Conservation (phyloP, 2,888 invertebrate genomes). For the Sympetrum striolatum region DNA sequence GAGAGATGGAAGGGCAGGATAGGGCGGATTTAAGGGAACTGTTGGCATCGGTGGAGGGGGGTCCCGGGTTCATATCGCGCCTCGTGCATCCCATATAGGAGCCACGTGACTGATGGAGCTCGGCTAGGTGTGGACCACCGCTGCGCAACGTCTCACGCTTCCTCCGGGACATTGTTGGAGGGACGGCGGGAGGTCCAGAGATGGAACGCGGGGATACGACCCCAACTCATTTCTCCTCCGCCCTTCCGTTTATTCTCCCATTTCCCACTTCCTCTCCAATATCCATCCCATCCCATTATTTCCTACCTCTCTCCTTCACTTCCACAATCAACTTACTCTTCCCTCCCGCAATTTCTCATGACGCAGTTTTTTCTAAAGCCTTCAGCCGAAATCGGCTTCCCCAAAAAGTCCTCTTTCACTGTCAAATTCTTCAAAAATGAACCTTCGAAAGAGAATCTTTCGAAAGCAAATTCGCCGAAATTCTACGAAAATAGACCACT, state of each 20-base stretch:
- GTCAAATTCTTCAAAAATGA: no score
- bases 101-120: slow-evolving; percentile 30
- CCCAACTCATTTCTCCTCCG: neutral
- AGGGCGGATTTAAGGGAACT: neutral
- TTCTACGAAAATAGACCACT: no score
- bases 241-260: neutral
- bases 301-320: neutral
- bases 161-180: slow-evolving; percentile 24
- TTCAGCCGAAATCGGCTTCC: no score
- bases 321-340: neutral
- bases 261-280: neutral
- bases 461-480: no score
- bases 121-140: slow-evolving; percentile 24
- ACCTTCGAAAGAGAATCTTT: no score
- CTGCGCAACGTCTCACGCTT: slow-evolving; percentile 32
- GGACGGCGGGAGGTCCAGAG: neutral
- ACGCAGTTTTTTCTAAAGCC: no score
- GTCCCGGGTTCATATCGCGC: slow-evolving; percentile 20
- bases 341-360: no score
- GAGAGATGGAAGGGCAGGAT: neutral
- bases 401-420: no score
- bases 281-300: neutral
- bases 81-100: neutral
- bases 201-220: neutral
- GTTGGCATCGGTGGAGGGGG: slow-evolving; percentile 25